Base-by-base conservation (phyloP, 2,888 invertebrate species). In the Eupithecia subfuscata region DNA sequence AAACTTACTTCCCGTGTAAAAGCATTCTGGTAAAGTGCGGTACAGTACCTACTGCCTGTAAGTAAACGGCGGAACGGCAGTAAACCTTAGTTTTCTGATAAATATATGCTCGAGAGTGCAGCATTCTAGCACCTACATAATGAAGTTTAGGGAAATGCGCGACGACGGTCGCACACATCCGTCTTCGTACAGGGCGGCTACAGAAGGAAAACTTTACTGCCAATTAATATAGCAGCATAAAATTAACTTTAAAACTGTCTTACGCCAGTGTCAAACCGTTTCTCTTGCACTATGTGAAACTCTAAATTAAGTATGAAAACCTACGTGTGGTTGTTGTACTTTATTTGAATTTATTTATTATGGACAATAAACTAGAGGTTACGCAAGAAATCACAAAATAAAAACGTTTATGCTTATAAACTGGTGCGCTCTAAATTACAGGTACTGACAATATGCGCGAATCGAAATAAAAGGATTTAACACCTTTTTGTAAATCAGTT, bases 81-180 rank as follows among this genome's bases (percentile, higher is more conserved):
- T 69, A 77, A 75, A 70, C 75, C 67, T 70, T 77, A 60, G 77
- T 72, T 56, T 76, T 65, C 74, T 74, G 76, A 67, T 74, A 70
- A 74, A 77, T 77, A 71, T 76, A 74, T 75, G 75, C 77, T 73
- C 77, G 71, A 60, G 63, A 77, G 77, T 72, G 64, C 34, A 67
- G n/a, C 72, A 70, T 77, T 77, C 74, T 43, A 43, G 74, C 68
- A 71, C 48, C 67, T 74, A 75, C 75, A 78, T 78, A 75, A 78
- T 78, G 75, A 71, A 78, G 78, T 78, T 75, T 63, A 75, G 73
- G 75, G 74, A 78, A 75, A 78, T 75, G 77, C 73, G 37, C 71
- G 73, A 72, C 78, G 76, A 76, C 76, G 73, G 69, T 74, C 68
- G 72, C 75, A 74, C 74, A 74, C 78, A 78, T 78, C 70, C 70